A percentile compares a stretch with the other conserved stretches of the same genome.
Conservation (phyloP, 1,140 invertebrate species). For the Habropoda laboriosa region DNA sequence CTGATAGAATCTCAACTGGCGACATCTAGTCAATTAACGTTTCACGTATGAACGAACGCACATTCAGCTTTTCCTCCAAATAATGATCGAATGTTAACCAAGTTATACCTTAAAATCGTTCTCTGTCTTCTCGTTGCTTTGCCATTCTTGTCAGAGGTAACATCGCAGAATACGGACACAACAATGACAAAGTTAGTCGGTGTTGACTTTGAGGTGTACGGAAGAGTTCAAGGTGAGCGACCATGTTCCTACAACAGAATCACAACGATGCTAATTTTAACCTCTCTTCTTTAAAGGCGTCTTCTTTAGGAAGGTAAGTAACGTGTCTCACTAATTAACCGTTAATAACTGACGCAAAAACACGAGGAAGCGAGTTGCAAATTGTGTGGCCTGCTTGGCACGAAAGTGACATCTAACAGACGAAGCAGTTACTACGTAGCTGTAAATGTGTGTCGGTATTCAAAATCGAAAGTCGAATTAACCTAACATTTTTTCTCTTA, state of each 20-base stretch:
- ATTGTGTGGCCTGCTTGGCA: not conserved
- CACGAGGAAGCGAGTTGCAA: not conserved
- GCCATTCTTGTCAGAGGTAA: not conserved
- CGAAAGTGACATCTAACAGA: constrained; percentile 19
- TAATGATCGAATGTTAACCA: constrained; percentile 30
- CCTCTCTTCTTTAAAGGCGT: constrained; percentile 80
- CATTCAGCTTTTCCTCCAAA: not conserved
- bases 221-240: constrained; percentile 83
- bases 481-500: not conserved
- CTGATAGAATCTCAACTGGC: constrained; percentile 26
- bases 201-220: constrained; percentile 85
- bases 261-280: constrained; percentile 12
- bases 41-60: not conserved
- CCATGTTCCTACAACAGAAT: not conserved
- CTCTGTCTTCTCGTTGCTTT: not conserved
- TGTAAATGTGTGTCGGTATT: not conserved
- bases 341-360: not conserved
- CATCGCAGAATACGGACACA: not conserved
- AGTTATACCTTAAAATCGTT: not conserved
- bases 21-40: constrained; percentile 44
- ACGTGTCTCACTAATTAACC: not conserved
- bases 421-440: not conserved
- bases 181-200: constrained; percentile 74
- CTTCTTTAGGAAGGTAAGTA: constrained; percentile 84
- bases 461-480: not conserved